A percentile compares a stretch with the other conserved stretches of the same genome.
These are phyloP conservation scores for Apodemus sylvaticus DNA, from an alignment of 2,113 vertebrate genomes.

Conservation along the genomic window DNA sequence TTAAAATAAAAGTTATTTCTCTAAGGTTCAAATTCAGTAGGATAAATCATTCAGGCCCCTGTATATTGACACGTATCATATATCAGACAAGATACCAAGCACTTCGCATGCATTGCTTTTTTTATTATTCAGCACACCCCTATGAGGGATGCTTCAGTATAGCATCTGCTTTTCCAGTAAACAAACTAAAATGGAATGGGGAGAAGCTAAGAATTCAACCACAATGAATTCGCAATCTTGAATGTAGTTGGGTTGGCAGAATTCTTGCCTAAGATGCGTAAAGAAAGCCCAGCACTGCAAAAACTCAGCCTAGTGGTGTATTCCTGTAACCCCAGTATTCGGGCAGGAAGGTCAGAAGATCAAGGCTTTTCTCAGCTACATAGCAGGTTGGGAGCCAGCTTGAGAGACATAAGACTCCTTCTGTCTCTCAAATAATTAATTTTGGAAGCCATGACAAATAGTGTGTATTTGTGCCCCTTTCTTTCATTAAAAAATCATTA, in stretches of 20 bases:
- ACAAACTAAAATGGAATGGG: neutral
- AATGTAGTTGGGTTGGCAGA: neutral
- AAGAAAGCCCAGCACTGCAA: no score
- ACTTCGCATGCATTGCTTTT: neutral
- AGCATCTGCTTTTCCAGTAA: neutral
- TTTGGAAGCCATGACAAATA: neutral
- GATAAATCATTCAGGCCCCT: neutral
- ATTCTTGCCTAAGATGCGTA: no score
- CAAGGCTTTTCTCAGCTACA: neutral
- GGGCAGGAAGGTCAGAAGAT: neutral
- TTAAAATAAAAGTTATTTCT: slow-evolving; percentile 47
- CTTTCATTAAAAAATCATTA: neutral
- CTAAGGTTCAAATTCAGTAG: neutral
- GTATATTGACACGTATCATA: neutral
- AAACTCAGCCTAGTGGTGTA: neutral
- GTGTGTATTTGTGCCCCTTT: neutral
- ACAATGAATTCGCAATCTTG: neutral
- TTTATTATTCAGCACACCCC: neutral
- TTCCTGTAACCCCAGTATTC: no score
- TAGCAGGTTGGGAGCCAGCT: neutral
- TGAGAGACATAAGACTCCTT: neutral
- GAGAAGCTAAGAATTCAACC: neutral
- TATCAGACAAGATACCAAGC: neutral
- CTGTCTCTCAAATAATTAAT: neutral
- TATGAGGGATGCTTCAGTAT: neutral